These are phyloP conservation scores for Liparis tanakae DNA, from an alignment of 2,797 vertebrate genomes.

Conservation along the genomic window DNA sequence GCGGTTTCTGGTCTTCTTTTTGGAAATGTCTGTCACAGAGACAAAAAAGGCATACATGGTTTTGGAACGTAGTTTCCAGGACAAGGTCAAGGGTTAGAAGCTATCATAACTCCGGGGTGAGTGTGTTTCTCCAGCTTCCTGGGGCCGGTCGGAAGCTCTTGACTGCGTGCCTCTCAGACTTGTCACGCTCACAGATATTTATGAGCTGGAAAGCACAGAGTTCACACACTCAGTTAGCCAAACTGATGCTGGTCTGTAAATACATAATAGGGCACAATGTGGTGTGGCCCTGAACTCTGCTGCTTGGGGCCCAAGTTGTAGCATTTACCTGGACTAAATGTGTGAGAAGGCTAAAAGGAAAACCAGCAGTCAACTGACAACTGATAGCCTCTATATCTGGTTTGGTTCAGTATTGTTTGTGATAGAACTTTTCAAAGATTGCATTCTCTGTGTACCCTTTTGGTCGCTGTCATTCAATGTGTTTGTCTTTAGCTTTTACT, in stretches of 20 bases:
- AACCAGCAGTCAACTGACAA: neutral
- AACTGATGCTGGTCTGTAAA: conserved; percentile 29
- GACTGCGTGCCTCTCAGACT: conserved; percentile 57
- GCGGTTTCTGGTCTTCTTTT: neutral
- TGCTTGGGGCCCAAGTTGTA: neutral
- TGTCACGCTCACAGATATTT: conserved; percentile 73
- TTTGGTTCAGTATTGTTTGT: neutral
- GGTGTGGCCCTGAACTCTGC: neutral
- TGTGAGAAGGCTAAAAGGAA: neutral
- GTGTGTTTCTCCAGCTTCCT: conserved; percentile 75
- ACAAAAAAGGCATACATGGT: conserved; percentile 6
- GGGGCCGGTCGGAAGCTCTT: conserved; percentile 73
- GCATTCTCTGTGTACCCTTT: neutral
- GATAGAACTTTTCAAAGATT: neutral
- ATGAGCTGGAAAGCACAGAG: conserved; percentile 63
- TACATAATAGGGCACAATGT: neutral
- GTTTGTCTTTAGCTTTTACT: neutral
- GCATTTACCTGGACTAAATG: neutral
- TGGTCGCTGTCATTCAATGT: neutral
- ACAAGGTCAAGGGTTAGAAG: conserved; percentile 50
- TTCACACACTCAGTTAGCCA: conserved; percentile 45
- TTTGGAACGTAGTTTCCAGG: conserved; percentile 21
- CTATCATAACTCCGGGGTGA: conserved; percentile 57
- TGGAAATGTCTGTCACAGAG: conserved; percentile 11
- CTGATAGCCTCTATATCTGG: neutral